Evolutionary conservation across 2,888 invertebrate genomes (phyloP).

Genomic region (Bursaphelenchus okinawaensis): DNA sequence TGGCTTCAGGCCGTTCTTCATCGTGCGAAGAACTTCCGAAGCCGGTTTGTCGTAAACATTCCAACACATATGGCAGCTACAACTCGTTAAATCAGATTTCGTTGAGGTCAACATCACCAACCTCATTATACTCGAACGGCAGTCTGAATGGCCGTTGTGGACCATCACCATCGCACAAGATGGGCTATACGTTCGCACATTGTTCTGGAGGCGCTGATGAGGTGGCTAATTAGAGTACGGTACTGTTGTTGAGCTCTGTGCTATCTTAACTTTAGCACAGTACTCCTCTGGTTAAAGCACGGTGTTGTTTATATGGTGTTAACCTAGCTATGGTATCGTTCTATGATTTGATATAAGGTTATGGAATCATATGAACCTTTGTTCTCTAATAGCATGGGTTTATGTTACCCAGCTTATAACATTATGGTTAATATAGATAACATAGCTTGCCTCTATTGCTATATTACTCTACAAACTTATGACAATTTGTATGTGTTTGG

Average conservation of each 20-base stretch:
- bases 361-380: too few species aligned
- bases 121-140: conserved; percentile 7
- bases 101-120: conserved; percentile 6
- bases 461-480: too few species aligned
- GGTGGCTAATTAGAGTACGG: background rate
- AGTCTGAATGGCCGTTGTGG: background rate
- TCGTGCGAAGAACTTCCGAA: conserved; percentile 43
- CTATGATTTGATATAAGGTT: too few species aligned
- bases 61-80: conserved; percentile 16
- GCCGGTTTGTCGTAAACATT: conserved; percentile 48
- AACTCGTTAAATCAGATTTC: conserved; percentile 18
- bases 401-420: too few species aligned
- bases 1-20: conserved; percentile 14
- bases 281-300: too few species aligned
- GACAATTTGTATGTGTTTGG: too few species aligned
- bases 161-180: conserved; percentile 10
- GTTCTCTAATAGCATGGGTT: too few species aligned
- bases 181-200: conserved; percentile 19
- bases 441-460: too few species aligned
- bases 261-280: too few species aligned
- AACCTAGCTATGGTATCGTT: too few species aligned
- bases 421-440: too few species aligned
- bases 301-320: too few species aligned
- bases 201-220: conserved; percentile 17
- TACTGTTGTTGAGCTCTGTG: background rate